Evolutionary conservation across 2,113 vertebrate species (phyloP), one percentile per base, ranked within the genome.

Genomic region (Acinonyx jubatus): DNA sequence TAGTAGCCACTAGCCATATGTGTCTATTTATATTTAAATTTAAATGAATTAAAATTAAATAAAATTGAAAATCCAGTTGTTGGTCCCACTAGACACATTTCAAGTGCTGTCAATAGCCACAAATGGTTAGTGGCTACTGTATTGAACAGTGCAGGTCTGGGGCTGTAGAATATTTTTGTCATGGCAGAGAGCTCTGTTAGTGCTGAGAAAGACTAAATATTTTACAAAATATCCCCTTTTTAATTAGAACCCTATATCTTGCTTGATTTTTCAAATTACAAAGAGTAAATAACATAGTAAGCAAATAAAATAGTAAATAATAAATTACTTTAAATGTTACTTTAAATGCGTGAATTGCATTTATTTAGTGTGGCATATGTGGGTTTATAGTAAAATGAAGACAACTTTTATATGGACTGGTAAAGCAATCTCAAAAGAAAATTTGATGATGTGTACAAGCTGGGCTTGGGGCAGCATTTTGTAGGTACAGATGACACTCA

Each of bases 41-140:
- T 91, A 74, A 96, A 61, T 84, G 61, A 96, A 82, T 63, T 90
- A 88, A 95, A 94, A 45, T 76, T 5, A 89, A 95, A 82, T 88
- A 90, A 84, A 96, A 65, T 45, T 29, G 48, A 93, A 65, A 19
- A 76, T 90, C 92, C 4, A 29, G 9, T 48, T 94, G 68, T 89
- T 82, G 10, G 7, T 92, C 21, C 95, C 31, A 33, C 27, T 73
- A 63, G 45, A 27, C 33, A 29, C 4, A 68, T 96, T 69, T 97
- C n/a, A 83, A n/a, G 65, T 29, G 18, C 8, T 74, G 23, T 55
- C 61, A 57, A 18, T 57, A 79, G 19, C 48, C 63, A 66, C 25
- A 61, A 69, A 10, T 23, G 7, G 3, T 4, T 52, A 71, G 65
- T 4, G 21, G 1, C 31, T 79, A 9, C 23, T 16, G 2, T 14